phyloP scores from a whole-genome alignment of 2,888 invertebrate genomes.

The Biston betularia region DNA sequence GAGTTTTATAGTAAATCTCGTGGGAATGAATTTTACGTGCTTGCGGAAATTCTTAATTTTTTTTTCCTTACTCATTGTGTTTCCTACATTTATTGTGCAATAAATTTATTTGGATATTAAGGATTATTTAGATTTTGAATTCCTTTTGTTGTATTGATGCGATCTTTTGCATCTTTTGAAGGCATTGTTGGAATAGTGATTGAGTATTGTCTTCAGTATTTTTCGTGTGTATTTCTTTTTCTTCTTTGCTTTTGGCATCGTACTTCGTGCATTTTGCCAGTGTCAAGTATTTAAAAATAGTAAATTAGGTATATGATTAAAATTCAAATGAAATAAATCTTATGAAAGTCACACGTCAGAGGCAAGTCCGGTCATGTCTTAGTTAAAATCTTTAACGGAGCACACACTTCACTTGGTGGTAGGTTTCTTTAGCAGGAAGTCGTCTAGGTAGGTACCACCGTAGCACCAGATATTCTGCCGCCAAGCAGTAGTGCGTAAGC shows the following conservation, averaged over 20 bases:
- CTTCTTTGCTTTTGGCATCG: too few relatives aligned
- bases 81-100: constrained; percentile 43
- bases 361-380: too few relatives aligned
- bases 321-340: too few relatives aligned
- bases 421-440: too few relatives aligned
- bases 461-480: too few relatives aligned
- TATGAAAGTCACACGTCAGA: too few relatives aligned
- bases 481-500: too few relatives aligned
- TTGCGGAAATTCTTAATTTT: constrained; percentile 71
- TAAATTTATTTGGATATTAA: constrained; percentile 44
- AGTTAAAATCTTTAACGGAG: too few relatives aligned
- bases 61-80: constrained; percentile 50
- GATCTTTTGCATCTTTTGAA: constrained; percentile 18
- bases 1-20: constrained; percentile 55
- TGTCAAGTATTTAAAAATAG: not conserved
- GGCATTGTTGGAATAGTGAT: constrained; percentile 1
- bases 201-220: constrained; percentile 2
- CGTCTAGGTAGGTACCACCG: too few relatives aligned
- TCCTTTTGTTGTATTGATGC: constrained; percentile 19
- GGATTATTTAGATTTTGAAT: constrained; percentile 36
- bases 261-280: too few relatives aligned
- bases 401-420: too few relatives aligned
- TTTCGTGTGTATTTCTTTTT: not conserved
- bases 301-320: not conserved
- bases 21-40: constrained; percentile 78